phyloP scores from a whole-genome alignment of 2,797 vertebrate species.

The Pangasius larnaudii region DNA sequence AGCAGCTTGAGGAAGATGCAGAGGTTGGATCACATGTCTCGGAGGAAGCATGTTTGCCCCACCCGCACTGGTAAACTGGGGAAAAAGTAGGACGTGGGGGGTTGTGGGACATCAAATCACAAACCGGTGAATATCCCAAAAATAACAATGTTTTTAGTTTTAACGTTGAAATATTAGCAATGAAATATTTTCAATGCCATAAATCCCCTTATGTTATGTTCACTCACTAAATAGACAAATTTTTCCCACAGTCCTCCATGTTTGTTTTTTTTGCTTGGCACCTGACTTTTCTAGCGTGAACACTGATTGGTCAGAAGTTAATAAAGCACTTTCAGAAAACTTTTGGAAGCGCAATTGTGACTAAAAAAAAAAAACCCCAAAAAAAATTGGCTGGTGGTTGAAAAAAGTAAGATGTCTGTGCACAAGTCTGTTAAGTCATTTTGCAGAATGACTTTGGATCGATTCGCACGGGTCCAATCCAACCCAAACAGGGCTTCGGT shows the following conservation, averaged over 20 bases:
- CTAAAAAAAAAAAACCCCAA: background rate
- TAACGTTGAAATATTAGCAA: too few species aligned
- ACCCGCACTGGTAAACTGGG: background rate
- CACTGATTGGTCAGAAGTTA: background rate
- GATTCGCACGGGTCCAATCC: background rate
- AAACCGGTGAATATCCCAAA: background rate
- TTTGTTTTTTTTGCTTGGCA: background rate
- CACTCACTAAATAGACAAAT: background rate
- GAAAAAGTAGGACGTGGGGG: background rate
- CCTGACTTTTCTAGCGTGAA: background rate
- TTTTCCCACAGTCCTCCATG: background rate
- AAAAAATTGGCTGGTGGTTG: background rate
- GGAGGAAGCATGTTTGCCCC: background rate
- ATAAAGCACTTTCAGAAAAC: background rate
- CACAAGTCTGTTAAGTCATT: background rate
- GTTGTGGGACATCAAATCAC: background rate
- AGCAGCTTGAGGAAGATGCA: background rate
- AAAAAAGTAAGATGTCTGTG: background rate
- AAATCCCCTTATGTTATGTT: background rate
- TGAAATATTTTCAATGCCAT: background rate
- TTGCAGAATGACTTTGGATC: background rate
- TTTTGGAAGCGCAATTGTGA: background rate
- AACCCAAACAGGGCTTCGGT: background rate
- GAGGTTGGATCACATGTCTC: background rate
- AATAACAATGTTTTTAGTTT: background rate